phyloP scores from a whole-genome alignment of 1,140 invertebrate genomes.

The Drosophila sucinea region DNA sequence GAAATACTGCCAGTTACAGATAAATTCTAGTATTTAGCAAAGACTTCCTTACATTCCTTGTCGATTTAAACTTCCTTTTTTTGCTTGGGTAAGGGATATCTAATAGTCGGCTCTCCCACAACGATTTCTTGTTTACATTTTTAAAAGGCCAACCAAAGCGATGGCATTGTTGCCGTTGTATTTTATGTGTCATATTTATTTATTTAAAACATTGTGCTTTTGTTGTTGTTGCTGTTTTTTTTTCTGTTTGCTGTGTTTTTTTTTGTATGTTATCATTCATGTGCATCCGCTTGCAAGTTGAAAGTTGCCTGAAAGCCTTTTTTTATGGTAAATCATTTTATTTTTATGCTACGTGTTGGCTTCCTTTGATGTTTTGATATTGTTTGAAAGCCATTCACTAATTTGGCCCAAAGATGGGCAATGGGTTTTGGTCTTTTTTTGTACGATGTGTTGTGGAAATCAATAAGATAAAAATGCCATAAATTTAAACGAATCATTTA shows the following conservation, averaged over 20 bases:
- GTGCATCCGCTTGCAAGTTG: slow-evolving; percentile 37
- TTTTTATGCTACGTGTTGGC: slow-evolving; percentile 9
- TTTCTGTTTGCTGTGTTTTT: slow-evolving; percentile 16
- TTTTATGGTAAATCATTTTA: slow-evolving; percentile 17
- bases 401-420: slow-evolving; percentile 3
- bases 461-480: neutral
- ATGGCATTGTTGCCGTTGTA: slow-evolving; percentile 49
- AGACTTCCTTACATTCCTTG: too few relatives aligned
- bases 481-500: neutral
- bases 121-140: slow-evolving; percentile 18
- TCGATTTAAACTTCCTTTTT: too few relatives aligned
- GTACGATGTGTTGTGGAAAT: neutral
- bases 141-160: slow-evolving; percentile 30
- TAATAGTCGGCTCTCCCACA: neutral
- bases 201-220: slow-evolving; percentile 72
- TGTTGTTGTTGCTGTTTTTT: slow-evolving; percentile 10
- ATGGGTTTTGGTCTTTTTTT: slow-evolving; percentile 10
- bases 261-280: slow-evolving; percentile 46
- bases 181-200: slow-evolving; percentile 80
- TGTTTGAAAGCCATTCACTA: slow-evolving; percentile 28
- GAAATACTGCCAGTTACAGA: too few relatives aligned
- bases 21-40: too few relatives aligned
- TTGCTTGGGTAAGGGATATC: neutral
- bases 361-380: slow-evolving; percentile 19
- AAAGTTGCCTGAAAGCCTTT: slow-evolving; percentile 26